Percentiles rank a stretch among this genome's conserved stretches.
Evolutionary conservation across 2,113 vertebrate species (phyloP).

Genomic region (Coturnix japonica): DNA sequence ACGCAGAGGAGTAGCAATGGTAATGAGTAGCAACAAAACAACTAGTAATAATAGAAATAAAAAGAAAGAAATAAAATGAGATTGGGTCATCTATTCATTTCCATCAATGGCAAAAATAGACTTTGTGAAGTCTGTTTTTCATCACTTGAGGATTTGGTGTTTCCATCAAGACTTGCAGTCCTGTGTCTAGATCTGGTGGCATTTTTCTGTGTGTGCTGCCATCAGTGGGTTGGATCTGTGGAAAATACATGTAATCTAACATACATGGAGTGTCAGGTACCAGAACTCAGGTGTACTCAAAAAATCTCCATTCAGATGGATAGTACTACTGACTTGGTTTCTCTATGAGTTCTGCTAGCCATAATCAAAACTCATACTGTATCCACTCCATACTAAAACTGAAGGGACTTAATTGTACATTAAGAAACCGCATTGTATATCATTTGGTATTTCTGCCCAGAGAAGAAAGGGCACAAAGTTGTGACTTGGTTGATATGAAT

Average conservation of each 20-base stretch:
- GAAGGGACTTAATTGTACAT: too few species aligned
- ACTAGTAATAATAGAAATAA: background rate
- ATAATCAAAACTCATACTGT: background rate
- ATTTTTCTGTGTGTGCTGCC: rapidly evolving
- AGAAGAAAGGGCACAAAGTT: background rate
- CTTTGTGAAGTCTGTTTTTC: background rate
- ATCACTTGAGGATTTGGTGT: background rate
- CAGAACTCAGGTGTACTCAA: too few species aligned
- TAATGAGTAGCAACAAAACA: background rate
- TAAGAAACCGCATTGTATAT: too few species aligned
- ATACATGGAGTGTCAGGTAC: background rate
- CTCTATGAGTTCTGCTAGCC: background rate
- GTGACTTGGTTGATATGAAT: background rate
- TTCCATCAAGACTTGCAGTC: background rate
- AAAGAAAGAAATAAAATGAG: background rate
- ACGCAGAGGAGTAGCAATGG: background rate
- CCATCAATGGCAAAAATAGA: background rate
- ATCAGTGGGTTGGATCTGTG: too few species aligned
- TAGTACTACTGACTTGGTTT: background rate
- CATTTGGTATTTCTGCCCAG: background rate
- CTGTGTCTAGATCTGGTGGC: background rate
- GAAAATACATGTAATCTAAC: background rate
- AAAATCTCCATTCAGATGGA: background rate
- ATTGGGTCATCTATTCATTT: background rate
- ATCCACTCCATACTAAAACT: too few species aligned